Percentiles rank a stretch among this genome's conserved stretches.
These are phyloP conservation scores for Isoperla grammatica DNA, from an alignment of 2,888 invertebrate genomes.

Conservation along the genomic window DNA sequence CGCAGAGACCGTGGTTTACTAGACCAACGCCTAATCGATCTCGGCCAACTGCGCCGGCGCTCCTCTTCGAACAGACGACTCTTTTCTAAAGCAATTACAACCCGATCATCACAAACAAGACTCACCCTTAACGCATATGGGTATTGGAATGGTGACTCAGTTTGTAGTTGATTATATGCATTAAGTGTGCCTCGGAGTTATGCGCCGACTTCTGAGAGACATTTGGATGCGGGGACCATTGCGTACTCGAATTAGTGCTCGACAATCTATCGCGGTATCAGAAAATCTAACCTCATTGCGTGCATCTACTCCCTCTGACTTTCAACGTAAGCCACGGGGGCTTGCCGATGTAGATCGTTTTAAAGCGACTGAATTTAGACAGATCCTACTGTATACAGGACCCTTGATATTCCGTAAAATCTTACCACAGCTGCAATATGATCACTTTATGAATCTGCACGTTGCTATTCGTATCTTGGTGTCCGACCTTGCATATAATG, in stretches of 20 bases:
- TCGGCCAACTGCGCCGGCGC: too few species aligned
- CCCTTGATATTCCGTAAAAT: conserved; percentile 31
- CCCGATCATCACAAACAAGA: neutral
- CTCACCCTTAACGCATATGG: neutral
- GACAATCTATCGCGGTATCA: too few species aligned
- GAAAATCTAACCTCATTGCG: neutral
- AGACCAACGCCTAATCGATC: too few species aligned
- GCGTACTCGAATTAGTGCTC: too few species aligned
- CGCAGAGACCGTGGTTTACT: too few species aligned
- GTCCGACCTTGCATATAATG: conserved; percentile 21
- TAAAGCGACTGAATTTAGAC: conserved; percentile 36
- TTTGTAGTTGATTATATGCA: conserved; percentile 1
- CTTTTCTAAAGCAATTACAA: neutral
- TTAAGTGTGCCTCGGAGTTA: neutral
- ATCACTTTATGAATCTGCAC: conserved; percentile 34
- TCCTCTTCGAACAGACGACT: neutral
- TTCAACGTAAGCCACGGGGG: conserved; percentile 31
- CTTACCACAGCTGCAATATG: conserved; percentile 29
- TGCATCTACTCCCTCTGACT: conserved; percentile 26
- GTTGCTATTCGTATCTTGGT: conserved; percentile 32
- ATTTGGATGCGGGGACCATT: neutral
- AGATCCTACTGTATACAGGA: conserved; percentile 35
- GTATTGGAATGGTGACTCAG: neutral
- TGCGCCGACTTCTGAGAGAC: neutral
- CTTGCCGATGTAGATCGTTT: conserved; percentile 29